phyloP scores from a whole-genome alignment of 1,140 invertebrate genomes.

The Nixonia krombeini region DNA sequence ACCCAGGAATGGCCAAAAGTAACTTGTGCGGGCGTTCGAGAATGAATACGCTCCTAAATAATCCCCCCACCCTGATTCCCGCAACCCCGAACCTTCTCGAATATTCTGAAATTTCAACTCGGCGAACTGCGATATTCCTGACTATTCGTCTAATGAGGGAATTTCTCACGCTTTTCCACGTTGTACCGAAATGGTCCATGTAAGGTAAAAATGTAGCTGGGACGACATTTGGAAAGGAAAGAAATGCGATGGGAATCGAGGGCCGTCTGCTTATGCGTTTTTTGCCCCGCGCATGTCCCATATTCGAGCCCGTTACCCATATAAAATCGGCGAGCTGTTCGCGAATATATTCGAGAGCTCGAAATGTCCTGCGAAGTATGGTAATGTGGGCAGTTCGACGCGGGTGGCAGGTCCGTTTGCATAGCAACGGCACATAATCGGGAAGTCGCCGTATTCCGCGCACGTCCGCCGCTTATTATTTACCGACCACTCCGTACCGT shows the following conservation, averaged over 20 bases:
- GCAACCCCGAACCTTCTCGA: conserved; percentile 37
- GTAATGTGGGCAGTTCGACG: conserved; percentile 8
- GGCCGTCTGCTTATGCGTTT: too few species aligned
- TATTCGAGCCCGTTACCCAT: conserved; percentile 1
- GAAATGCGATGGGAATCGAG: too few species aligned
- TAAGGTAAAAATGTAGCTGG: too few species aligned
- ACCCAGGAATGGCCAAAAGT: conserved; percentile 24
- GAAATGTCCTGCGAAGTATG: conserved; percentile 11
- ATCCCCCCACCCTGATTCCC: conserved; percentile 31
- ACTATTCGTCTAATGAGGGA: too few species aligned
- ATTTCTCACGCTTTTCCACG: too few species aligned
- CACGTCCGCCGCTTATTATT: conserved; percentile 4
- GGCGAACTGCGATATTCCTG: too few species aligned
- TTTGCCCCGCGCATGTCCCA: not conserved
- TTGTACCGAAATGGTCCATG: too few species aligned
- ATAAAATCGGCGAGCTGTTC: conserved; percentile 36
- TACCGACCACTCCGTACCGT: too few species aligned
- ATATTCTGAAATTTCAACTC: too few species aligned
- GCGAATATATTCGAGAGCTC: conserved; percentile 41
- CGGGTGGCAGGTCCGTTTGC: conserved; percentile 31
- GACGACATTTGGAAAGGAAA: too few species aligned
- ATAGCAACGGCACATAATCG: conserved; percentile 39
- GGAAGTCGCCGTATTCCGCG: conserved; percentile 6
- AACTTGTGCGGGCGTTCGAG: conserved; percentile 48
- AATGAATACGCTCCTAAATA: conserved; percentile 56